phyloP scores from a whole-genome alignment of 2,797 vertebrate species.

The Phoeniculus purpureus region DNA sequence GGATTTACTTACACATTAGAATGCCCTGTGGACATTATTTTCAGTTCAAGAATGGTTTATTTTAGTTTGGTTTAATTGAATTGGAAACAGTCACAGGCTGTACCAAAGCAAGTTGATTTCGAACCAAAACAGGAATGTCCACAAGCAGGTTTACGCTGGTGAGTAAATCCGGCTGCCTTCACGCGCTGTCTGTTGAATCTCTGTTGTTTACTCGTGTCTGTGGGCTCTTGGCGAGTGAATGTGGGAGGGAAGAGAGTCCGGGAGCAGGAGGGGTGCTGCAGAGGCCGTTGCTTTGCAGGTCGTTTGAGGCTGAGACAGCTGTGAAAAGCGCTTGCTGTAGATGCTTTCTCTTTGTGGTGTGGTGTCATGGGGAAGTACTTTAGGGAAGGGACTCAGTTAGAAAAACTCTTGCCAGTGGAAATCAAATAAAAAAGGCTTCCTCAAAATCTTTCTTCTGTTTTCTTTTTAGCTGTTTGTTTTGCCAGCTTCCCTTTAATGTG shows the following conservation, averaged over 20 bases:
- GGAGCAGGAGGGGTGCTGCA: not conserved
- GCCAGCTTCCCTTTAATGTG: not conserved
- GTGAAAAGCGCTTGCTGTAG: not conserved
- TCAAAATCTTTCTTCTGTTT: not conserved
- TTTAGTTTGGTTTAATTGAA: slow-evolving; percentile 53
- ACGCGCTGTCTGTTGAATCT: rapidly evolving
- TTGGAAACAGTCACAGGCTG: slow-evolving; percentile 37
- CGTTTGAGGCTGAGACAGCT: not conserved
- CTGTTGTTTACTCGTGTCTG: not conserved
- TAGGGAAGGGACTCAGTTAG: slow-evolving; percentile 7
- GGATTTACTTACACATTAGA: slow-evolving; percentile 42
- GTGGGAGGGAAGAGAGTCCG: not conserved
- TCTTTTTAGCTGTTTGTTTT: not conserved
- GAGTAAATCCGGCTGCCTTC: not conserved
- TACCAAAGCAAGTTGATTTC: slow-evolving; percentile 12
- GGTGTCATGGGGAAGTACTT: not conserved
- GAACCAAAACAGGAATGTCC: not conserved
- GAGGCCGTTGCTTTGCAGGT: rapidly evolving
- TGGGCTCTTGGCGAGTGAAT: not conserved
- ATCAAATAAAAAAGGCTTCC: not conserved
- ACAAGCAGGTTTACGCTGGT: not conserved
- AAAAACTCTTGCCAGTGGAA: not conserved
- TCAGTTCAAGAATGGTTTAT: slow-evolving; percentile 50
- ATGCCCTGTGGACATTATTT: slow-evolving; percentile 40
- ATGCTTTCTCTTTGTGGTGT: not conserved